Evolutionary conservation across 2,888 invertebrate species (phyloP).

Genomic region (Agrenia bidenticulata): DNA sequence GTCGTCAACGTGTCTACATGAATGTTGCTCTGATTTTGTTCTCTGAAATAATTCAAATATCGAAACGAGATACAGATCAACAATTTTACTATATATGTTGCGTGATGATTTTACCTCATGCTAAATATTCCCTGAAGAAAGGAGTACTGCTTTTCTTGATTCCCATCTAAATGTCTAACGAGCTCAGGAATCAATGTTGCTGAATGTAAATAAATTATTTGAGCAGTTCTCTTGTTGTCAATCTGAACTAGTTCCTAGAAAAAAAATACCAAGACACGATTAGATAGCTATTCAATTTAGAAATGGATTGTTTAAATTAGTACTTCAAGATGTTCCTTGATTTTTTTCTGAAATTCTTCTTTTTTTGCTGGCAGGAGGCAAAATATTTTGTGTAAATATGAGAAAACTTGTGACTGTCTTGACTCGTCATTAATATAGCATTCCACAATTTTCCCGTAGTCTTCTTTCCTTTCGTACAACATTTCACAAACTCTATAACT

Average conservation of each 20-base stretch:
- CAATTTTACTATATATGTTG: neutral
- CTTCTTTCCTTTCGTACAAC: conserved; percentile 65
- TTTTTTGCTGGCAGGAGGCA: conserved; percentile 44
- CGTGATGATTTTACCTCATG: conserved; percentile 56
- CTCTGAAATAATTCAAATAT: conserved; percentile 30
- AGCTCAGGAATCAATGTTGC: conserved; percentile 58
- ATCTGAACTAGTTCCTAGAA: conserved; percentile 63
- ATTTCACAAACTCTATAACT: conserved; percentile 71
- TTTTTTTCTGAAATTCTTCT: conserved; percentile 46
- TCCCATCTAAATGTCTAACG: conserved; percentile 58
- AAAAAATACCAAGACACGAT: conserved; percentile 33
- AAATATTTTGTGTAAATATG: conserved; percentile 58
- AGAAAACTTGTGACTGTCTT: conserved; percentile 65
- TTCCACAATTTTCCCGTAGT: conserved; percentile 66
- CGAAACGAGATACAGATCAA: neutral
- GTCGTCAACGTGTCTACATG: conserved; percentile 58
- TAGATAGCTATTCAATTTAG: no score
- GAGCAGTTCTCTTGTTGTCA: conserved; percentile 65
- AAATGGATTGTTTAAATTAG: conserved; percentile 15
- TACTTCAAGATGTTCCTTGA: conserved; percentile 52
- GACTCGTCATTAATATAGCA: conserved; percentile 69
- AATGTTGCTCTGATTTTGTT: conserved; percentile 53
- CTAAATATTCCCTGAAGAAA: conserved; percentile 65
- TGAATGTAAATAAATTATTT: conserved; percentile 64
- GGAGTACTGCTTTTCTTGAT: conserved; percentile 59